These are phyloP conservation scores for Enhydra lutris DNA, from an alignment of 2,113 vertebrate genomes.

Conservation along the genomic window DNA sequence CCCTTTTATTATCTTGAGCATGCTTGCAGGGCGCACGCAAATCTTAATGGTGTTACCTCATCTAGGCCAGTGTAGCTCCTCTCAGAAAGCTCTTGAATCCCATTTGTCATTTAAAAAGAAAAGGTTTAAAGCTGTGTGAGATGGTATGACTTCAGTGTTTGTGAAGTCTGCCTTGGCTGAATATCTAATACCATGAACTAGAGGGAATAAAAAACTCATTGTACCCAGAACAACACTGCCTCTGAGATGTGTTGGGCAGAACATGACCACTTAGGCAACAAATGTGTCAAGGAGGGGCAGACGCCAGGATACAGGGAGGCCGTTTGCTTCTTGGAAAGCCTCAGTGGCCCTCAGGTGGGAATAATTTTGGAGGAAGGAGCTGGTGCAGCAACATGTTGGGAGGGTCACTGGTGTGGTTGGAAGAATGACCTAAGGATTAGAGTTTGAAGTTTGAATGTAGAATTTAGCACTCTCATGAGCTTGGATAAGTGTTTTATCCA, in stretches of 20 bases:
- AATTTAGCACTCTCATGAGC: background rate
- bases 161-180: background rate
- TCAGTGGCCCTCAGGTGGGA: background rate
- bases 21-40: background rate
- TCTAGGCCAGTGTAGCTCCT: background rate
- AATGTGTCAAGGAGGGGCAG: background rate
- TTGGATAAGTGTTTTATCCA: background rate
- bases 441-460: background rate
- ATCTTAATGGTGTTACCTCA: background rate
- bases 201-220: background rate
- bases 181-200: background rate
- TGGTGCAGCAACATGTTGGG: background rate
- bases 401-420: too few relatives aligned
- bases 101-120: background rate
- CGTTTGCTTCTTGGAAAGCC: background rate
- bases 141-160: background rate
- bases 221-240: background rate
- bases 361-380: background rate
- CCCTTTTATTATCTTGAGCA: conserved; percentile 4
- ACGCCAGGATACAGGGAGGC: background rate
- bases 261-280: background rate
- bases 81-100: background rate
- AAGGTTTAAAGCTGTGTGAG: background rate
- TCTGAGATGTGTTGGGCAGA: background rate
- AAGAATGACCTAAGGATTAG: background rate